Evolutionary conservation across 2,797 vertebrate species (phyloP).

Genomic region (Dipus sagitta): DNA sequence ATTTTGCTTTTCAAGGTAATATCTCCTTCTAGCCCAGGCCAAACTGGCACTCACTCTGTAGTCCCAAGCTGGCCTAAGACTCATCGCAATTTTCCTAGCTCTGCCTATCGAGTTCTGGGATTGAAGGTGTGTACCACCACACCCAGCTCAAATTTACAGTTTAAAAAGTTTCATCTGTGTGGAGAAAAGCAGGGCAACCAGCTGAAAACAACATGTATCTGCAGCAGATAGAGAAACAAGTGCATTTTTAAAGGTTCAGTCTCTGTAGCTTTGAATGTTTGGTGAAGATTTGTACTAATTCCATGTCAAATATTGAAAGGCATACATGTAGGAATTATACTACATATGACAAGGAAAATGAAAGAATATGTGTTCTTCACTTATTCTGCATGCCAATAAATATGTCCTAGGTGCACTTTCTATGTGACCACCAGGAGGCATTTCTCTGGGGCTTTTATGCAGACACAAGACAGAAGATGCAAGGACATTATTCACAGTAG

Average conservation of each 20-base stretch:
- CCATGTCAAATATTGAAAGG: slow-evolving; percentile 27
- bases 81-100: no score
- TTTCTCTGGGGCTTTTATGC: neutral
- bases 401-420: neutral
- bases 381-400: slow-evolving; percentile 3
- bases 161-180: no score
- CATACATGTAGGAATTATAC: neutral
- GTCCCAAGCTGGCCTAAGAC: no score
- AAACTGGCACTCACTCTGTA: no score
- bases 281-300: neutral
- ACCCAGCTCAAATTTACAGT: no score
- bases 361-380: neutral
- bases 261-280: neutral
- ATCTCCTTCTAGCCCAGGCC: no score
- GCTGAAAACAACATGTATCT: no score
- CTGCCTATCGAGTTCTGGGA: no score
- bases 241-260: neutral
- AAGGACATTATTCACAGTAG: neutral
- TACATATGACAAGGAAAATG: neutral
- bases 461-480: neutral
- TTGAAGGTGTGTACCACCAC: no score
- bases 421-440: neutral
- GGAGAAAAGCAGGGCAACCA: no score
- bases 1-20: no score
- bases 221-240: no score